Evolutionary conservation across 2,113 vertebrate species (phyloP).

Genomic region (Sciurus niger): DNA sequence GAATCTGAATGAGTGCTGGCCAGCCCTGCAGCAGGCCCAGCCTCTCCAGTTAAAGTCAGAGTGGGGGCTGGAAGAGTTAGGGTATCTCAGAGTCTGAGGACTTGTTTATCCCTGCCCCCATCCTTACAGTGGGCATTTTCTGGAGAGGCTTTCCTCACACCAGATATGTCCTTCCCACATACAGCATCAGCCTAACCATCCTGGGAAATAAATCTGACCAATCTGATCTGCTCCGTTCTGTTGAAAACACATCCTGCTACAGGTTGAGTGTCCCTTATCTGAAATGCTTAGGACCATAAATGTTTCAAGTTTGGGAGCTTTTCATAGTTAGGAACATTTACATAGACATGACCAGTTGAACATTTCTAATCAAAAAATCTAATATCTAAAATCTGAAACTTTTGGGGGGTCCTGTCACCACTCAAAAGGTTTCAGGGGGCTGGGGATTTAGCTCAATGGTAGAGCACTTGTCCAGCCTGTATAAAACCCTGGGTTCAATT

Average conservation of each 20-base stretch:
- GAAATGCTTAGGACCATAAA: background rate
- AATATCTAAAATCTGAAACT: background rate
- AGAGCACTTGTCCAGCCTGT: background rate
- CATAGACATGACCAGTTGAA: background rate
- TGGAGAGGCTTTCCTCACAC: background rate
- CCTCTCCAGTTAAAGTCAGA: background rate
- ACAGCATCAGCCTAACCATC: background rate
- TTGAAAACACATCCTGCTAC: background rate
- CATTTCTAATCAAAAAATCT: background rate
- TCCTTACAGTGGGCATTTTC: background rate
- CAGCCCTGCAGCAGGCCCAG: rapidly evolving
- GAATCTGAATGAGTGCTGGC: background rate
- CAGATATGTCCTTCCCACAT: background rate
- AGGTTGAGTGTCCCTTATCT: background rate
- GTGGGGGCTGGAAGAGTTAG: background rate
- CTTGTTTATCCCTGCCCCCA: background rate
- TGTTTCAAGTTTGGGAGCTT: background rate
- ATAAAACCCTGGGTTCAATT: background rate
- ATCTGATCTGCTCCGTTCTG: background rate
- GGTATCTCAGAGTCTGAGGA: background rate
- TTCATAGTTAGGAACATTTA: background rate
- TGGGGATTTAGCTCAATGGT: background rate
- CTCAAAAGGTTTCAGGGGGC: background rate
- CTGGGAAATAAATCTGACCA: background rate
- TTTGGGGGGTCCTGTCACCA: background rate